Evolutionary conservation across 1,140 invertebrate genomes (phyloP).

Genomic region (Drosophila saltans): DNA sequence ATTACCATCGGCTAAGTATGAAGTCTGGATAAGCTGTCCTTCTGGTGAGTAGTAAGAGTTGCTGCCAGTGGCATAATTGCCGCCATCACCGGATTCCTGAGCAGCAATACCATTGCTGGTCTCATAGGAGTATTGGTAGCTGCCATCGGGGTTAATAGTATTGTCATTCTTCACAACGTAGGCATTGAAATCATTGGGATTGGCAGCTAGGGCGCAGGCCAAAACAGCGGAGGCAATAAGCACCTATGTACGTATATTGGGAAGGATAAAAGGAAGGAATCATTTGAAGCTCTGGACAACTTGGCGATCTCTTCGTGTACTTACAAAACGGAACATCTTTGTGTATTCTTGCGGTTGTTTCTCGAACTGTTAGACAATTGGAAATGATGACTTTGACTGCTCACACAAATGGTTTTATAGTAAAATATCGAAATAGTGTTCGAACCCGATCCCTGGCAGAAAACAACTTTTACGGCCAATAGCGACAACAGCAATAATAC

Average conservation of each 20-base stretch:
- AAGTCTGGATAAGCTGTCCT: conserved; percentile 83
- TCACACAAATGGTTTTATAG: conserved; percentile 62
- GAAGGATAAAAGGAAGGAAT: no score
- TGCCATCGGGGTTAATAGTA: conserved; percentile 84
- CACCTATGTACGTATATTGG: conserved; percentile 36
- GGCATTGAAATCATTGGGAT: conserved; percentile 38
- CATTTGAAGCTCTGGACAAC: not conserved
- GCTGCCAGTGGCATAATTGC: conserved; percentile 40
- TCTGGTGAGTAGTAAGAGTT: conserved; percentile 76
- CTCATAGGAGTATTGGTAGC: conserved; percentile 83
- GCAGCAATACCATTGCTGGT: conserved; percentile 86
- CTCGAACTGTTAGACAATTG: conserved; percentile 50
- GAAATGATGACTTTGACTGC: conserved; percentile 54
- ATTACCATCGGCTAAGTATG: conserved; percentile 90
- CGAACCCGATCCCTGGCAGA: conserved; percentile 40
- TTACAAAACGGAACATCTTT: conserved; percentile 80
- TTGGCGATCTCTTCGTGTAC: conserved; percentile 21
- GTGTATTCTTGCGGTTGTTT: conserved; percentile 22
- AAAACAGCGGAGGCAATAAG: conserved; percentile 63
- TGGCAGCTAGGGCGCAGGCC: conserved; percentile 55
- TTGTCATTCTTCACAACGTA: conserved; percentile 68
- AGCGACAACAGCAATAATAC: not conserved
- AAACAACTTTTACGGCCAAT: conserved; percentile 43
- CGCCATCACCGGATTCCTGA: conserved; percentile 84
- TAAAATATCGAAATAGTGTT: conserved; percentile 37